Evolutionary conservation across 2,797 vertebrate genomes (phyloP).

Genomic region (Phylloscopus collybita): DNA sequence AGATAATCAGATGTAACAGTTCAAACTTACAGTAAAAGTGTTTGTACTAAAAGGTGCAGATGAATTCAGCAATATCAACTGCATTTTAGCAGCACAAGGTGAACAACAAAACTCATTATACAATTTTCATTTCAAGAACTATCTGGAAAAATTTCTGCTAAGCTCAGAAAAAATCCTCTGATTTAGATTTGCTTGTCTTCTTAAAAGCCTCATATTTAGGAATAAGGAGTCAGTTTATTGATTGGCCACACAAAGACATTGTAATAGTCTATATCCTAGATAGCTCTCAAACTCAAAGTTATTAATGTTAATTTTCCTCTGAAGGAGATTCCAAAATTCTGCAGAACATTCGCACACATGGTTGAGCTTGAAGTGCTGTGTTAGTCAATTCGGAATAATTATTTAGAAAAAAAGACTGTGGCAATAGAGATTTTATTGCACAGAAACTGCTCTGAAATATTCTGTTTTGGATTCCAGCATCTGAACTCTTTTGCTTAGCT

Average conservation of each 20-base stretch:
- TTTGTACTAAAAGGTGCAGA: neutral
- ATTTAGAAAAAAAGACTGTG: neutral
- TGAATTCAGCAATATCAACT: neutral
- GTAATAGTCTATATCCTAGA: neutral
- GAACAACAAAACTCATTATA: neutral
- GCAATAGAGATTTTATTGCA: neutral
- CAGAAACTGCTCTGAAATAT: neutral
- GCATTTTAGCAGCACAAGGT: neutral
- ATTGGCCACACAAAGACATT: neutral
- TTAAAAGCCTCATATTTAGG: neutral
- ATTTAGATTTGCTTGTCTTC: neutral
- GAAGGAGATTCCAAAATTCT: neutral
- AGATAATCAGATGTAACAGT: neutral
- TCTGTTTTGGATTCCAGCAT: neutral
- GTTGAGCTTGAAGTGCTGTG: neutral
- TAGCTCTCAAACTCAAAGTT: neutral
- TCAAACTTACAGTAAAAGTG: neutral
- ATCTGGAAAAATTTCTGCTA: neutral
- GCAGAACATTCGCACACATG: neutral
- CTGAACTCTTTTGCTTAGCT: neutral
- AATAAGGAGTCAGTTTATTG: neutral
- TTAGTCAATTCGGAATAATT: neutral
- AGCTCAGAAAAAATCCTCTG: accelerated
- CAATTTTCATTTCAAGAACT: neutral
- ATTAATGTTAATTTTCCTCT: neutral